These are phyloP conservation scores for Lycia hirtaria DNA, from an alignment of 2,888 invertebrate genomes.

Conservation along the genomic window DNA sequence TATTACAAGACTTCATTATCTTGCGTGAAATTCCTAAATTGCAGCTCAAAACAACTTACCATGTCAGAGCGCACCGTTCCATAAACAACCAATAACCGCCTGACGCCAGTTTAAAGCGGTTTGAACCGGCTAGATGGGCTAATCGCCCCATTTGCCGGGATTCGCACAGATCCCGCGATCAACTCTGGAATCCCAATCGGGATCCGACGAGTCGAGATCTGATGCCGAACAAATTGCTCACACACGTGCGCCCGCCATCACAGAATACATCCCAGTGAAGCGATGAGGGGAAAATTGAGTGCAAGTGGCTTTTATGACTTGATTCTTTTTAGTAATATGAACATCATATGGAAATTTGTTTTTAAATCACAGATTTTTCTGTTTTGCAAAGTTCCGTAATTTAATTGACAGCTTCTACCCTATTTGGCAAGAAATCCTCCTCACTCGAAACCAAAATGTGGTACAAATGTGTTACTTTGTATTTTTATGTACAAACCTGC, in stretches of 20 bases:
- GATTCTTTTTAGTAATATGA: slow-evolving; percentile 41
- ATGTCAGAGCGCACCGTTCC: not conserved
- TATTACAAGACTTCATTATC: too few species aligned
- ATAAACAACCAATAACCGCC: slow-evolving; percentile 35
- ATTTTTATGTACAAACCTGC: too few species aligned
- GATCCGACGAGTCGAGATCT: slow-evolving; percentile 60
- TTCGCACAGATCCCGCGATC: slow-evolving; percentile 58
- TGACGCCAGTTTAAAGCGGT: slow-evolving; percentile 61
- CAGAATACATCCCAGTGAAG: not conserved
- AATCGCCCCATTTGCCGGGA: slow-evolving; percentile 72
- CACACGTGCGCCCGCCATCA: slow-evolving; percentile 49
- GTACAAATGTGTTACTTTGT: too few species aligned
- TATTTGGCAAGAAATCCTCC: too few species aligned
- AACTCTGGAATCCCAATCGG: slow-evolving; percentile 66
- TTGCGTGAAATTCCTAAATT: too few species aligned
- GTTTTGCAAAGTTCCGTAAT: too few species aligned
- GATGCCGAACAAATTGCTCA: slow-evolving; percentile 66
- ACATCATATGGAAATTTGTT: too few species aligned
- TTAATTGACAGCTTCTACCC: too few species aligned
- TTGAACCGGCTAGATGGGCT: slow-evolving; percentile 62
- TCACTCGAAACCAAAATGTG: too few species aligned
- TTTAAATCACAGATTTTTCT: too few species aligned
- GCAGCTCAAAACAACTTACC: not conserved
- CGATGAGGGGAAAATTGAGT: slow-evolving; percentile 32
- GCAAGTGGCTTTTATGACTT: slow-evolving; percentile 42